Evolutionary conservation across 2,113 vertebrate species (phyloP).

Genomic region (Pterophyllum scalare): DNA sequence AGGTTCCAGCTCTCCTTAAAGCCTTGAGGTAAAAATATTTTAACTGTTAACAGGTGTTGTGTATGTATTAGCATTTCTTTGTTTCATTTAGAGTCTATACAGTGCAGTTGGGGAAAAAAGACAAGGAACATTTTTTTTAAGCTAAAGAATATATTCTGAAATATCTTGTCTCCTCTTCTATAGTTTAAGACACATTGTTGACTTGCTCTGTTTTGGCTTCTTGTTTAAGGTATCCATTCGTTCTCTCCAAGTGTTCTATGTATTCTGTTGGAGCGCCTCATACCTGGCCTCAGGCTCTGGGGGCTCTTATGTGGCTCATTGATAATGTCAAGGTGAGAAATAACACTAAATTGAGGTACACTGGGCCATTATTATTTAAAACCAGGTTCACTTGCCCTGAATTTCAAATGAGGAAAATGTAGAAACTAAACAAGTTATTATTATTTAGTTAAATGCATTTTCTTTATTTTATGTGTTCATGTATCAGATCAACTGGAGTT

Average conservation of each 20-base stretch:
- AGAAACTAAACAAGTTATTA: background rate
- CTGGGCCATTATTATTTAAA: background rate
- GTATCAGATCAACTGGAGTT: slow-evolving; percentile 66
- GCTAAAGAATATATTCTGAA: background rate
- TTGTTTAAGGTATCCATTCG: slow-evolving; percentile 89
- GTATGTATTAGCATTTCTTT: background rate
- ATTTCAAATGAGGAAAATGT: background rate
- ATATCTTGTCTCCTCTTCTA: background rate
- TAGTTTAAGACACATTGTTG: background rate
- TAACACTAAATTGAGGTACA: background rate
- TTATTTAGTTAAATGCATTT: background rate
- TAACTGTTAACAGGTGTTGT: background rate
- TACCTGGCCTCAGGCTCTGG: slow-evolving; percentile 94
- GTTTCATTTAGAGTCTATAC: background rate
- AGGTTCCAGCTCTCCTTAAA: slow-evolving; percentile 91
- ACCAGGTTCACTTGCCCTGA: background rate
- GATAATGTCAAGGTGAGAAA: slow-evolving; percentile 89
- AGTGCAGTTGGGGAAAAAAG: background rate
- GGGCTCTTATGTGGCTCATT: slow-evolving; percentile 92
- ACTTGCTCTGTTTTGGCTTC: background rate
- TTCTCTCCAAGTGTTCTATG: slow-evolving; percentile 94
- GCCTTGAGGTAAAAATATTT: slow-evolving; percentile 85
- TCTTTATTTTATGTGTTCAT: slow-evolving; percentile 13
- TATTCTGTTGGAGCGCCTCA: slow-evolving; percentile 97
- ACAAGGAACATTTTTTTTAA: background rate